These are phyloP conservation scores for Leptinotarsa defecta DNA, from an alignment of 1,140 invertebrate species.

Conservation along the genomic window DNA sequence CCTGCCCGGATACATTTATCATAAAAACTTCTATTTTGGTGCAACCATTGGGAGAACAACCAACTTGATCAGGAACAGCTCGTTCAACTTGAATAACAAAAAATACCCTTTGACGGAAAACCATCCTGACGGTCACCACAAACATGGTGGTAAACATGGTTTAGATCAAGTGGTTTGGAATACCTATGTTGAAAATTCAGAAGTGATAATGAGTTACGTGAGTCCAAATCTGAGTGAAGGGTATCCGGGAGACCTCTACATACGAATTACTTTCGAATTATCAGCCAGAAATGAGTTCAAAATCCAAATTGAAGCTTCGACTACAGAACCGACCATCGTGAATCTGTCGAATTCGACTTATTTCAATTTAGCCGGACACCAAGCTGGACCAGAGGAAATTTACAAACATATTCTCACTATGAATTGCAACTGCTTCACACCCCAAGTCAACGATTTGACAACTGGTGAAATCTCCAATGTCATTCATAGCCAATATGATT, in stretches of 20 bases:
- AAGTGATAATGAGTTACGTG: conserved; percentile 61
- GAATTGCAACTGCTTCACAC: conserved; percentile 67
- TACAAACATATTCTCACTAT: conserved; percentile 67
- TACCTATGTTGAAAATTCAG: conserved; percentile 48
- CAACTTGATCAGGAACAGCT: conserved; percentile 68
- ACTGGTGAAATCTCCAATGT: conserved; percentile 69
- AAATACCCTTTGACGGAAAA: conserved; percentile 66
- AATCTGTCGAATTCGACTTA: conserved; percentile 71
- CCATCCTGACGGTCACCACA: conserved; percentile 55
- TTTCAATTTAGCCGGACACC: conserved; percentile 72
- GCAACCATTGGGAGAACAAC: conserved; percentile 73
- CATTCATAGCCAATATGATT: conserved; percentile 63
- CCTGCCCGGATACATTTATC: conserved; percentile 64
- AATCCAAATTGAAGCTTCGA: conserved; percentile 64
- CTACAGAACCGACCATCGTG: conserved; percentile 63
- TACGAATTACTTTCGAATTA: conserved; percentile 64
- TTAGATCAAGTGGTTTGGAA: conserved; percentile 69
- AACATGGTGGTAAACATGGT: conserved; percentile 66
- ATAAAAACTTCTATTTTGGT: conserved; percentile 68
- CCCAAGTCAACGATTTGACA: conserved; percentile 65
- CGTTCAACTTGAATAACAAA: conserved; percentile 65
- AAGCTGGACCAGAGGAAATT: conserved; percentile 59
- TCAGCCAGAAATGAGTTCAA: conserved; percentile 64
- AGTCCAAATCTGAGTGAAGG: conserved; percentile 65
- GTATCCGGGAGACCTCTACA: conserved; percentile 62